Evolutionary conservation across 2,888 invertebrate genomes (phyloP).

Genomic region (Epirrita christyi): DNA sequence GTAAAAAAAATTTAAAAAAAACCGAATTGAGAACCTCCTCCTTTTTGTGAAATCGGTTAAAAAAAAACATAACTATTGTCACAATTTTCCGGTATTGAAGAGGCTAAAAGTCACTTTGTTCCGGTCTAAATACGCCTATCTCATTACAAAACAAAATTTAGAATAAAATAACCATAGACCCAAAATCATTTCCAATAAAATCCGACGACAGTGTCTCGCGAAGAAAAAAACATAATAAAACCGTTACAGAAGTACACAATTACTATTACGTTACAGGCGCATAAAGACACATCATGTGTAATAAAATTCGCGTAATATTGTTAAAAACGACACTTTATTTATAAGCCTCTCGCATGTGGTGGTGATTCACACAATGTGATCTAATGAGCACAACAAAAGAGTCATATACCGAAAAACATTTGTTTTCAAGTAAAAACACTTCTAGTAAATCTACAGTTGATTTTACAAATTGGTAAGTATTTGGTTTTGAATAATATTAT

Average conservation of each 20-base stretch:
- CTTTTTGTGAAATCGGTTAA: too few species aligned
- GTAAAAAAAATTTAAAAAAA: too few species aligned
- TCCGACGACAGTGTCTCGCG: not conserved
- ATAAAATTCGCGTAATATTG: constrained; percentile 3
- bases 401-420: not conserved
- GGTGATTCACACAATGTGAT: constrained; percentile 3
- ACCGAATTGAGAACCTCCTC: too few species aligned
- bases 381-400: not conserved
- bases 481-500: too few species aligned
- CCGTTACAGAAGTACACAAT: constrained; percentile 6
- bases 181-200: not conserved
- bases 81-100: too few species aligned
- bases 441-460: too few species aligned
- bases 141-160: too few species aligned
- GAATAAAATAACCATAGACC: too few species aligned
- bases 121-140: not conserved
- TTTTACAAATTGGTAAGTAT: too few species aligned
- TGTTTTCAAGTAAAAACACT: too few species aligned
- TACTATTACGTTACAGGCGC: constrained; percentile 5
- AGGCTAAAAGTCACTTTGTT: not conserved
- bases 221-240: constrained; percentile 5
- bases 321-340: constrained; percentile 5
- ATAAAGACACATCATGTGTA: not conserved
- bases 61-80: too few species aligned
- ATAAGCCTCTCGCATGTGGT: constrained; percentile 1